phyloP scores from a whole-genome alignment of 2,888 invertebrate species.

The Ormyrus thymus region DNA sequence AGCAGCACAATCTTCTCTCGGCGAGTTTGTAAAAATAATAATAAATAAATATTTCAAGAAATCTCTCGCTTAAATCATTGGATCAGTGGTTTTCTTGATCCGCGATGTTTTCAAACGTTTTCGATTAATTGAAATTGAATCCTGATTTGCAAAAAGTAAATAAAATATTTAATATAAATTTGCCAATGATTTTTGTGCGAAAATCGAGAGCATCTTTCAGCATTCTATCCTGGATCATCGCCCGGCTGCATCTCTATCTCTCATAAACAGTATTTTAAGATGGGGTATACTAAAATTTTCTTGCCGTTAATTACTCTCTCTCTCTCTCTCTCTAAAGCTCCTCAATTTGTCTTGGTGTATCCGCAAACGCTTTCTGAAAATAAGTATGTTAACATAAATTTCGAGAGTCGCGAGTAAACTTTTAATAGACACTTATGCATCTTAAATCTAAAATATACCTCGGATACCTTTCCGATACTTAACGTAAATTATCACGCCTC shows the following conservation, averaged over 20 bases:
- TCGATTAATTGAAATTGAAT: not conserved
- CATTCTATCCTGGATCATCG: conserved; percentile 22
- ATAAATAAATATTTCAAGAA: too few relatives aligned
- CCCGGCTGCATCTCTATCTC: conserved; percentile 17
- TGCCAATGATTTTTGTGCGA: conserved; percentile 9
- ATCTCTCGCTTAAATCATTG: too few relatives aligned
- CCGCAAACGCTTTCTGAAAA: conserved; percentile 41
- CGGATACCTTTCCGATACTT: too few relatives aligned
- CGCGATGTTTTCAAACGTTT: too few relatives aligned
- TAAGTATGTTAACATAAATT: conserved; percentile 22
- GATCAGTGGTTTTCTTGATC: too few relatives aligned
- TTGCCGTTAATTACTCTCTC: conserved; percentile 48
- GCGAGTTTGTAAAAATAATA: too few relatives aligned
- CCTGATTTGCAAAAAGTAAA: not conserved
- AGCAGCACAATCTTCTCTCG: too few relatives aligned
- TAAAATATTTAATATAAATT: conserved; percentile 15
- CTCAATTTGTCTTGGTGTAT: conserved; percentile 28
- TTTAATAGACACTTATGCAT: not conserved
- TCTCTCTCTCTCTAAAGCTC: conserved; percentile 44
- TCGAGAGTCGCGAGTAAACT: not conserved
- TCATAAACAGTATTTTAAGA: conserved; percentile 33
- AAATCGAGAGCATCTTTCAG: not conserved
- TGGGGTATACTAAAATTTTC: conserved; percentile 35
- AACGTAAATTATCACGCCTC: too few relatives aligned
- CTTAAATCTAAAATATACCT: not conserved